Conservation (phyloP, 2,113 vertebrate species). For the Apus apus region DNA sequence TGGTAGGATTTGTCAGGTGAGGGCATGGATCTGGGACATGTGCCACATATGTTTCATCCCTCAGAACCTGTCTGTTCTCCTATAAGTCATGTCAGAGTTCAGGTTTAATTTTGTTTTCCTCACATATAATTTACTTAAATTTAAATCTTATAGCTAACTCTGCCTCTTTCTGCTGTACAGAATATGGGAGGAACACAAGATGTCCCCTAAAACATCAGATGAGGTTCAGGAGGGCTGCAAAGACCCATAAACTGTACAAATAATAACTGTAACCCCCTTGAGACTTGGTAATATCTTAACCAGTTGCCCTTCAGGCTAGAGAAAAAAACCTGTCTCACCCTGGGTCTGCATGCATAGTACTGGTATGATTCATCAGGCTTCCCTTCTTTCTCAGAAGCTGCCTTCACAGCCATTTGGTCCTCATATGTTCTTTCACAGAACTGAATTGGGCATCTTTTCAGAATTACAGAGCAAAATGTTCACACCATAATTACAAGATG, state of each 20-base stretch:
- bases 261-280: background rate
- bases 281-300: background rate
- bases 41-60: background rate
- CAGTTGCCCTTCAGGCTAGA: background rate
- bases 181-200: background rate
- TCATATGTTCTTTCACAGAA: conserved; percentile 9
- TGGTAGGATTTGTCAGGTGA: background rate
- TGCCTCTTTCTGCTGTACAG: background rate
- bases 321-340: background rate
- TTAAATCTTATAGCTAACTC: background rate
- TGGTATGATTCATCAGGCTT: background rate
- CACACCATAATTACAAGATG: conserved; percentile 1
- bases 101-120: background rate
- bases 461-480: conserved; percentile 41
- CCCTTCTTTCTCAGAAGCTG: background rate
- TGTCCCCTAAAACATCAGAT: background rate
- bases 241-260: background rate
- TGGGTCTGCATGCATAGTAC: background rate
- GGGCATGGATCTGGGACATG: background rate
- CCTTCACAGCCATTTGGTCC: background rate
- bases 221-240: background rate
- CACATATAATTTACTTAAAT: background rate
- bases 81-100: background rate
- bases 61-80: background rate
- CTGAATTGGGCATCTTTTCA: conserved; percentile 17